These are phyloP conservation scores for Dromiciops gliroides DNA, from an alignment of 2,113 vertebrate species.

Conservation along the genomic window DNA sequence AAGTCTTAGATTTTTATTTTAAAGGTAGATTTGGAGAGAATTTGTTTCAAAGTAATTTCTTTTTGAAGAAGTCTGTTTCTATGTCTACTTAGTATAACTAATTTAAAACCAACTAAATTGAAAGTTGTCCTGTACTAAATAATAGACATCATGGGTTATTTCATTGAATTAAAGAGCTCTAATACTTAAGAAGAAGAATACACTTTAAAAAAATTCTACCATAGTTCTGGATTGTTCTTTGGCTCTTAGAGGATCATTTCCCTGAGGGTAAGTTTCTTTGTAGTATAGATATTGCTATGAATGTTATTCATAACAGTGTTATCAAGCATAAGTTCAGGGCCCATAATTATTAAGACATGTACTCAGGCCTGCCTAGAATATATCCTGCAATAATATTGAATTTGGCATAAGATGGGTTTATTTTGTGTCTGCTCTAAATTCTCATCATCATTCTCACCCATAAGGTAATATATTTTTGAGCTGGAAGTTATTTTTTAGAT, in stretches of 20 bases:
- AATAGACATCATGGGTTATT: not conserved
- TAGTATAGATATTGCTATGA: not conserved
- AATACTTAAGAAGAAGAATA: not conserved
- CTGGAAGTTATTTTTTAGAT: not conserved
- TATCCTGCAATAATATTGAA: not conserved
- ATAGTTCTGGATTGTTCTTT: not conserved
- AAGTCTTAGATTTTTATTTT: not conserved
- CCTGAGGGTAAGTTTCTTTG: not conserved
- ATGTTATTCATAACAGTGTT: not conserved
- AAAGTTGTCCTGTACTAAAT: not conserved
- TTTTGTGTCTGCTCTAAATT: not conserved
- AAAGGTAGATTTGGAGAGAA: not conserved
- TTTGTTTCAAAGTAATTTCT: not conserved
- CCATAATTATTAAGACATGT: not conserved
- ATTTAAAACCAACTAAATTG: not conserved
- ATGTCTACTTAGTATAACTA: not conserved
- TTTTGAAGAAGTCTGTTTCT: not conserved
- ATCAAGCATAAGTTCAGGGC: not conserved
- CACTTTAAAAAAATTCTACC: not conserved
- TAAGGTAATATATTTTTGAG: not conserved
- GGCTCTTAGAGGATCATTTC: not conserved
- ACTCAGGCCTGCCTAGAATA: not conserved
- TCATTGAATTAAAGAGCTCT: not conserved
- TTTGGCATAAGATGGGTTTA: not conserved
- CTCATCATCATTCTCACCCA: not conserved